Base-by-base conservation (phyloP, 2,797 vertebrate species). In the Pangasius sanitwongsei region DNA sequence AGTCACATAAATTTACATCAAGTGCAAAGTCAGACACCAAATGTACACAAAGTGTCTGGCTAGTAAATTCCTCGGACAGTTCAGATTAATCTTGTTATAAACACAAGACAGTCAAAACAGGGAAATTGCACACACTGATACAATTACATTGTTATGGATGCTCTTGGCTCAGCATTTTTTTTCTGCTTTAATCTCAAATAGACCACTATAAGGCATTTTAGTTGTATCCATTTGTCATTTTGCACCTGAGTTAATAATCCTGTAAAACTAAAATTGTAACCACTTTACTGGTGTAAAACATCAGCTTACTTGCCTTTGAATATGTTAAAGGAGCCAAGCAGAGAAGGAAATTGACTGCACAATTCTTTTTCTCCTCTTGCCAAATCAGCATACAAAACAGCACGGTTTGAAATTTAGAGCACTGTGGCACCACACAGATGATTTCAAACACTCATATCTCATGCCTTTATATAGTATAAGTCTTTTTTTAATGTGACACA, bases 1-100 rank as follows among this genome's bases (percentile, higher is more conserved):
- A 90, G 85, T 86, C 89, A 87, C 37, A 88, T 86, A 84, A 59
- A 84, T 61, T 44, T 41, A 74, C 44, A 87, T 90, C 59, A 80
- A 75, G 84, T 86, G 31, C 55, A 70, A 77, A 75, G 55, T 69
- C 65, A 83, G 55, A 89, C 80, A 87, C 44, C 48, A 83, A 87
- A 87, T 83, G 63, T 77, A 88, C 77, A 87, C 74, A 57, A 83
- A 67, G 50, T 86, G 81, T 87, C 89, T 85, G 75, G 57, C 70
- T 59, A 65, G 69, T 85, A 88, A 84, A 89, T 80, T 70, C 20
- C 12, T 69, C 50, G 88, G 67, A 57, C 86, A 75, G 78, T 77
- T 82, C 44, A 74, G 61, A 83, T 91, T 75, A 88, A 88, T 83
- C 57, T 89, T 78, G 50, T 72, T 69, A 72, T 63, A 84, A 69